Evolutionary conservation across 2,888 invertebrate genomes (phyloP), one percentile per base, ranked within the genome.

Genomic region (Andrena marginata): DNA sequence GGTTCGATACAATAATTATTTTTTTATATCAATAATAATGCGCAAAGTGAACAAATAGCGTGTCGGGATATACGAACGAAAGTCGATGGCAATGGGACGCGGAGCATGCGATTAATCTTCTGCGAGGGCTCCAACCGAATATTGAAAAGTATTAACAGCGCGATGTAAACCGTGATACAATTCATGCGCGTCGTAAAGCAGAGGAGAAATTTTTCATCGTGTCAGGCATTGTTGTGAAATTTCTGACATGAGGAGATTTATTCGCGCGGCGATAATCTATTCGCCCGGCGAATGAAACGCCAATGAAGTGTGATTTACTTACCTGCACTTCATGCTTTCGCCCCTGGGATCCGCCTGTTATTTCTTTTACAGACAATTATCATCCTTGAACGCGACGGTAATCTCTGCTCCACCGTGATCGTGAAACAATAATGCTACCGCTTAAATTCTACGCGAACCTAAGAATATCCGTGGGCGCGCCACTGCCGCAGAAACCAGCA

Each of bases 141-240:
- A 68, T 54, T 4, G 48, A 10, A 60, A 64, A 51, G n/a, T 54
- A 69, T 69, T 23, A 70, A 60, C 42, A 10, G 16, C 13, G 2
- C 23, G 31, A 26, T 33, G 23, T 26, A 26, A 26, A 48, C 20
- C 20, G 20, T 10, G 10, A 26, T n/a, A 35, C 33, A 33, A 70
- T 48, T 51, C 13, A 35, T 23, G 31, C 29, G 4, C 8, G n/a
- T n/a, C n/a, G 10, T 10, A 16, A 65, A 60, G 2, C 20, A 31
- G 67, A 69, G 8, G 10, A 23, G 23, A 60, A 16, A 49, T 48
- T 59, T 56, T 23, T n/a, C 59, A 78, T 73, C 49, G 77, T 87
- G 89, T 89, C 89, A 89, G 85, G 84, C 89, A 85, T 78, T 51
- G 71, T 63, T 67, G 42, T 48, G 72, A 76, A 70, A 85, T 85